These are phyloP conservation scores for Isurus oxyrinchus DNA, from an alignment of 2,113 vertebrate genomes.

Conservation along the genomic window DNA sequence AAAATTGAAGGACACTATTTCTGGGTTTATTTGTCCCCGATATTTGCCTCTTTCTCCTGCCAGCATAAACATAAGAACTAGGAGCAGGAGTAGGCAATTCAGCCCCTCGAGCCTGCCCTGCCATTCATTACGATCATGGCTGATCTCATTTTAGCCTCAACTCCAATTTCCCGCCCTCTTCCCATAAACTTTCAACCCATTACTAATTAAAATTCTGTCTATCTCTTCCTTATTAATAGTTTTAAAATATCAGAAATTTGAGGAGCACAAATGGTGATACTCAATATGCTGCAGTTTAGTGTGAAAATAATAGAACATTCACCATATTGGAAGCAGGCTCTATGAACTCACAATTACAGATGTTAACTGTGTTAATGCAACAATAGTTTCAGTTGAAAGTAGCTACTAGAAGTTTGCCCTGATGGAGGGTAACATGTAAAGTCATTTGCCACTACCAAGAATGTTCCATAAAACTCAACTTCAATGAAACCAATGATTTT, in stretches of 20 bases:
- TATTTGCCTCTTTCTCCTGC: neutral
- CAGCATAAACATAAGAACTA: neutral
- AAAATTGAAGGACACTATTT: neutral
- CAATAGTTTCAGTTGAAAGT: neutral
- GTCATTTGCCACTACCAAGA: neutral
- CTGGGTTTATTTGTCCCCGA: neutral
- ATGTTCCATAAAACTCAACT: neutral
- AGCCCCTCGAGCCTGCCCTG: no score
- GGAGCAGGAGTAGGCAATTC: no score
- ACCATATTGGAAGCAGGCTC: neutral
- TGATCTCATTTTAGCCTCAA: no score
- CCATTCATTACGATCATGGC: no score
- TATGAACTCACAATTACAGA: neutral
- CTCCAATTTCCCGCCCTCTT: no score
- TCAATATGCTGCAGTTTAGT: neutral
- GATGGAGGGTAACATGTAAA: neutral
- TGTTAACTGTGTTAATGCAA: neutral
- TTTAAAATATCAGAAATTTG: no score
- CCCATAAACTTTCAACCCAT: no score
- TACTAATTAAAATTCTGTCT: neutral
- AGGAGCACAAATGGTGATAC: neutral
- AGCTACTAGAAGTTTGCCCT: neutral
- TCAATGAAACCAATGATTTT: neutral
- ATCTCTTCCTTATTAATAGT: no score
- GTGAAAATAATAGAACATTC: neutral